Evolutionary conservation across 2,113 vertebrate genomes (phyloP), one percentile per base, ranked within the genome.

Genomic region (Columba livia): DNA sequence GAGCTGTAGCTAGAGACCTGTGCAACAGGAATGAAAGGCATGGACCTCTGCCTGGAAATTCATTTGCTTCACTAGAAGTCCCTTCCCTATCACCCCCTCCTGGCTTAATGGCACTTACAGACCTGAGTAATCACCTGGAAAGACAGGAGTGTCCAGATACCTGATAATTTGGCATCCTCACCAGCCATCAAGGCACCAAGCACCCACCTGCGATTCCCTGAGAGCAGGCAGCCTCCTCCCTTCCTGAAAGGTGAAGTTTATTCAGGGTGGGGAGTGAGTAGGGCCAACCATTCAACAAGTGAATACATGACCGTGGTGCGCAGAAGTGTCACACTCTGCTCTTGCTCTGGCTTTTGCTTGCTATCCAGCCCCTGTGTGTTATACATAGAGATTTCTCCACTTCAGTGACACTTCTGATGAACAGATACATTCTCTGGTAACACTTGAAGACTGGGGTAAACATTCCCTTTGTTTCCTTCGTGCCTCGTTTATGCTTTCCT

Each of bases 81-180:
- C 10, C 4, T 62, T 92, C 48, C 58, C 23, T 89, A 10, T 85
- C 67, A 66, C 58, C 11, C 34, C 14, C 9, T 90, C 56, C 47
- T 15, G 53, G 21, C 61, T 62, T 79, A 78, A 77, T 84, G 85
- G 31, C 28, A 25, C 53, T 78, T 80, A 71, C 31, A 89, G 77
- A 92, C 73, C 61, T 60, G 32, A 79, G 44, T 70, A 90, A 77
- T 82, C 54, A 70, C 29, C 83, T 12, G 15, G 92, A 81, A 92
- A 54, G 82, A 78, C 85, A 93, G 70, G 93, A 92, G 32, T n/a
- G 40, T 81, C 73, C 40, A 67, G 90, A 93, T 97, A 89, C 70
- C 80, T 65, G 83, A 38, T 84, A 65, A 75, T 79, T 81, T 61
- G n/a, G 23, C 13, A 2, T 82, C 24, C 85, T 44, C 5, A 17